These are phyloP conservation scores for Drosophila oshimai DNA, from an alignment of 1,140 invertebrate species.

Conservation along the genomic window DNA sequence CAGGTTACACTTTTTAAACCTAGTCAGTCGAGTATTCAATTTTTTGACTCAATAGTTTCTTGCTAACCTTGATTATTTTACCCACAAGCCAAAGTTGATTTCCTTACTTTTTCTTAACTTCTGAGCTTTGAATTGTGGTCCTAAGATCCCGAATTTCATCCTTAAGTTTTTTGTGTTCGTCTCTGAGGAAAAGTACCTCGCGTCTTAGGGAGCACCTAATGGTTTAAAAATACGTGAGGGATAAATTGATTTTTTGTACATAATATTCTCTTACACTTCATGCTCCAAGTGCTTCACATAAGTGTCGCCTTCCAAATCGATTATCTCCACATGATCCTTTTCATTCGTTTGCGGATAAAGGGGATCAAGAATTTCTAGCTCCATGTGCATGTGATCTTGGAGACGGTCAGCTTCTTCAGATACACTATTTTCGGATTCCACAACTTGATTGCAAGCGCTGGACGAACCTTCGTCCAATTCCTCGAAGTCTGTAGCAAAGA, in stretches of 20 bases:
- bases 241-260: too few relatives aligned
- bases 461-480: not conserved
- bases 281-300: constrained; percentile 40
- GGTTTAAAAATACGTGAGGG: not conserved
- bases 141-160: constrained; percentile 21
- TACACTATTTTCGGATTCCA: not conserved
- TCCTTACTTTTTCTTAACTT: not conserved
- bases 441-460: not conserved
- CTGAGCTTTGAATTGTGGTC: not conserved
- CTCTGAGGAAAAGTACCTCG: constrained; percentile 28
- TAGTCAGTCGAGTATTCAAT: constrained; percentile 2
- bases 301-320: constrained; percentile 2
- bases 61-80: not conserved
- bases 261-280: constrained; percentile 30
- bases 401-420: not conserved
- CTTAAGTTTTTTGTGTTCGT: constrained; percentile 32
- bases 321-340: constrained; percentile 30
- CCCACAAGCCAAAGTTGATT: not conserved
- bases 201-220: constrained; percentile 27
- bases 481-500: not conserved
- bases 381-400: not conserved
- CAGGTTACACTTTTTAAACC: too few relatives aligned
- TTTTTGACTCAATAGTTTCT: not conserved
- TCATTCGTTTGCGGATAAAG: not conserved
- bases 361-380: constrained; percentile 18